Evolutionary conservation across 1,140 invertebrate species (phyloP).

Genomic region (Ericerus pela): DNA sequence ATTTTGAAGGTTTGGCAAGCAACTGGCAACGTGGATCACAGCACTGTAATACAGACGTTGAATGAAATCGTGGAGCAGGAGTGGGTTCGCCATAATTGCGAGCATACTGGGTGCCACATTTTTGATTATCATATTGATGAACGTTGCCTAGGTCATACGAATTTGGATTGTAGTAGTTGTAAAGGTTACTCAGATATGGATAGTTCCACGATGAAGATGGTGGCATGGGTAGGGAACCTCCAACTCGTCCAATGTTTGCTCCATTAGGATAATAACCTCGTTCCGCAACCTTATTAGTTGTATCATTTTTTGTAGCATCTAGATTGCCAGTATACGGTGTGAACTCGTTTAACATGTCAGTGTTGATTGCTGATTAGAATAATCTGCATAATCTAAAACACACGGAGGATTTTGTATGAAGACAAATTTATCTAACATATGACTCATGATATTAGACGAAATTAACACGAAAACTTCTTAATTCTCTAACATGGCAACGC

Average conservation of each 20-base stretch:
- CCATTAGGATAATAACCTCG: background rate
- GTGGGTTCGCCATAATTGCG: background rate
- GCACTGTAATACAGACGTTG: background rate
- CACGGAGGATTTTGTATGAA: too few species aligned
- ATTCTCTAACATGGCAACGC: too few species aligned
- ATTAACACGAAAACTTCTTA: too few species aligned
- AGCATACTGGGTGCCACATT: background rate
- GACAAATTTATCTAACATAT: too few species aligned
- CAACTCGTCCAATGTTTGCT: background rate
- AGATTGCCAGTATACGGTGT: background rate
- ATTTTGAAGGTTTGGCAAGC: background rate
- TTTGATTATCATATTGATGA: background rate
- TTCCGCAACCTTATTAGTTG: background rate
- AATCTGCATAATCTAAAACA: too few species aligned
- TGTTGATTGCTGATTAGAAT: background rate
- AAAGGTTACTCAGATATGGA: background rate
- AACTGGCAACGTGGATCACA: background rate
- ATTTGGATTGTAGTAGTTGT: background rate
- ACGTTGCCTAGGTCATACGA: background rate
- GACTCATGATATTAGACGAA: too few species aligned
- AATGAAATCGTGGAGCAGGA: too few species aligned
- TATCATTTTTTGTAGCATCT: background rate
- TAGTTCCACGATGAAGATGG: background rate
- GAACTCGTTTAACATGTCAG: conserved; percentile 9
- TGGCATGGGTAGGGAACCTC: background rate